Conservation (phyloP, 2,888 invertebrate species). For the Oscheius myriophilus region DNA sequence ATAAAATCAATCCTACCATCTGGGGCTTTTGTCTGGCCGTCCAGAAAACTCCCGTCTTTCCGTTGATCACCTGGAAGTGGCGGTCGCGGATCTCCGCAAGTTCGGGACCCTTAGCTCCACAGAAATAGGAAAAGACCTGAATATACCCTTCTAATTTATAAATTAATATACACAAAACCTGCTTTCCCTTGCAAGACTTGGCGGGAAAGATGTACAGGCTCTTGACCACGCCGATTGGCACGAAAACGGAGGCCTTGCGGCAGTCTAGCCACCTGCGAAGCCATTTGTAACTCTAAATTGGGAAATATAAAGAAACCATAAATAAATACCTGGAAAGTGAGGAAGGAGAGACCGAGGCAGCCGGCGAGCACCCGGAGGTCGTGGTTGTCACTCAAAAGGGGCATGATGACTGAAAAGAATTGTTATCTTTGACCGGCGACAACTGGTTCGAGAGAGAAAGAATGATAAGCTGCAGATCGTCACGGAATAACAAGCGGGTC, state of each 20-base stretch:
- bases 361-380: constrained; percentile 39
- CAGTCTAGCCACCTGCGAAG: constrained; percentile 5
- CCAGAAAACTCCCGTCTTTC: constrained; percentile 40
- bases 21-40: constrained; percentile 45
- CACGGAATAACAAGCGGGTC: background rate
- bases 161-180: constrained; percentile 23
- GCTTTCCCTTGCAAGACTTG: constrained; percentile 61
- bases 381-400: background rate
- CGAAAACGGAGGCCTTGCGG: background rate
- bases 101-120: constrained; percentile 49
- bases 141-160: constrained; percentile 5
- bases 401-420: too few relatives aligned
- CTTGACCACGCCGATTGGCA: constrained; percentile 52
- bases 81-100: constrained; percentile 53
- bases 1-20: constrained; percentile 32
- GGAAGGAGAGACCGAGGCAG: constrained; percentile 37
- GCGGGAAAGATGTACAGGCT: constrained; percentile 53
- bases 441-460: background rate
- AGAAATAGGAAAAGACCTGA: constrained; percentile 57
- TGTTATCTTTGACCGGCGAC: too few relatives aligned
- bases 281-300: background rate
- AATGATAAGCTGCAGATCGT: background rate
- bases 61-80: constrained; percentile 57
- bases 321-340: constrained; percentile 42
- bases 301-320: background rate